Evolutionary conservation across 2,797 vertebrate species (phyloP).

Genomic region (Lepidocolaptes lacrymiger): DNA sequence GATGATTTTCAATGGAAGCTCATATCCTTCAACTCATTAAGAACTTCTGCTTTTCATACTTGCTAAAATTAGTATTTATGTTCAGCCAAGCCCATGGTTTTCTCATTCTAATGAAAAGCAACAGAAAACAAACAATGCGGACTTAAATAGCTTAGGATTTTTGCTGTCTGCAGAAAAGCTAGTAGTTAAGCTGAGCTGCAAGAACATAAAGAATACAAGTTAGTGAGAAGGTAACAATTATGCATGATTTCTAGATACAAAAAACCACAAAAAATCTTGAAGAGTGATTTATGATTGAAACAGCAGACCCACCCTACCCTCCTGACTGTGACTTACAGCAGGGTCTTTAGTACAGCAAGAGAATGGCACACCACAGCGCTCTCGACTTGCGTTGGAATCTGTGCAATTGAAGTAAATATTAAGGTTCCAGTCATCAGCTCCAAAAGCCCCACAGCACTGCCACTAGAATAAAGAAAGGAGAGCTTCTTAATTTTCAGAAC

Average conservation of each 20-base stretch:
- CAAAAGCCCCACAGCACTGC: conserved; percentile 98
- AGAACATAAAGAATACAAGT: background rate
- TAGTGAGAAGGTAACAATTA: background rate
- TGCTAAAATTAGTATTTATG: background rate
- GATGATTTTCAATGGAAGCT: background rate
- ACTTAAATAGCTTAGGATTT: background rate
- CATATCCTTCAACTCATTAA: background rate
- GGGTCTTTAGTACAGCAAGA: conserved; percentile 99
- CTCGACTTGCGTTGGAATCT: conserved; percentile 95
- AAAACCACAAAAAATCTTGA: no score
- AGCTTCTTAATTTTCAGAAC: background rate
- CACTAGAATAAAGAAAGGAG: conserved; percentile 82
- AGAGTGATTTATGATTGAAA: background rate
- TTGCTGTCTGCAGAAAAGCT: background rate
- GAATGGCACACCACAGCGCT: conserved; percentile 96
- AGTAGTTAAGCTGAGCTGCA: background rate
- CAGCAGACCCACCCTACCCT: background rate
- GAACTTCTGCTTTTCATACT: background rate
- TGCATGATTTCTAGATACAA: background rate
- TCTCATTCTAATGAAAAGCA: conserved; percentile 12
- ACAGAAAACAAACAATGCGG: background rate
- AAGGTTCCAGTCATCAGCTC: conserved; percentile 97
- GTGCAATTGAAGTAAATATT: conserved; percentile 99
- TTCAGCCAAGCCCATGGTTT: background rate
- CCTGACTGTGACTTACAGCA: conserved; percentile 80